Conservation (phyloP, 2,888 invertebrate genomes). For the Auanema sp. region DNA sequence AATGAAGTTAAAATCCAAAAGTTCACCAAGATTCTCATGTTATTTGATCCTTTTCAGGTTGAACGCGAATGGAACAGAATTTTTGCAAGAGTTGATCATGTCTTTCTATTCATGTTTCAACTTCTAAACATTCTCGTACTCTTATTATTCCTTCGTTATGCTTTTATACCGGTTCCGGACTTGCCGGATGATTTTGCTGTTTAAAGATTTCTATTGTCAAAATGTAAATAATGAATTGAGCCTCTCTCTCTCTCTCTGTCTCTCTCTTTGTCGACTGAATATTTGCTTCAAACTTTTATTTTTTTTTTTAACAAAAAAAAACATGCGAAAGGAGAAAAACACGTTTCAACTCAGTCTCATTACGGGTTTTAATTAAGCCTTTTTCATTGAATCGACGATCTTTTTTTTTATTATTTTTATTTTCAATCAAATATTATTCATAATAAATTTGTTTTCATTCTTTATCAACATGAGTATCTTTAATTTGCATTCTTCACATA, state of each 20-base stretch:
- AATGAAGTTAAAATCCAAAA: neutral
- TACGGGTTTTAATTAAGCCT: too few species aligned
- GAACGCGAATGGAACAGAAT: conserved; percentile 60
- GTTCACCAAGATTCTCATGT: neutral
- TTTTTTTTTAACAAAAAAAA: neutral
- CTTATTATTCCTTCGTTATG: conserved; percentile 55
- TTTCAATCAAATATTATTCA: too few species aligned
- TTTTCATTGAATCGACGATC: neutral
- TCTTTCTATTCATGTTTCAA: conserved; percentile 57
- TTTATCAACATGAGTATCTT: too few species aligned
- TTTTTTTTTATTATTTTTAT: neutral
- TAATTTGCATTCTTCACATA: too few species aligned
- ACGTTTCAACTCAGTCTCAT: too few species aligned
- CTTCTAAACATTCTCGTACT: conserved; percentile 54
- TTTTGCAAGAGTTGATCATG: conserved; percentile 55
- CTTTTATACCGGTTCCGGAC: conserved; percentile 53
- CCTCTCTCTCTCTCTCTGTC: neutral
- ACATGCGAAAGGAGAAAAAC: too few species aligned
- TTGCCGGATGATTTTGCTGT: conserved; percentile 49
- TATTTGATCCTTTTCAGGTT: conserved; percentile 37
- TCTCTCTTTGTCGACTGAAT: neutral
- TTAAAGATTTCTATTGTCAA: conserved; percentile 14
- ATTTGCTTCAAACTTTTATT: neutral
- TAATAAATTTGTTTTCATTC: too few species aligned
- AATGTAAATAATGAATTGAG: conserved; percentile 1